Evolutionary conservation across 2,888 invertebrate genomes (phyloP), one percentile per base, ranked within the genome.

Genomic region (Yponomeuta malinellus): DNA sequence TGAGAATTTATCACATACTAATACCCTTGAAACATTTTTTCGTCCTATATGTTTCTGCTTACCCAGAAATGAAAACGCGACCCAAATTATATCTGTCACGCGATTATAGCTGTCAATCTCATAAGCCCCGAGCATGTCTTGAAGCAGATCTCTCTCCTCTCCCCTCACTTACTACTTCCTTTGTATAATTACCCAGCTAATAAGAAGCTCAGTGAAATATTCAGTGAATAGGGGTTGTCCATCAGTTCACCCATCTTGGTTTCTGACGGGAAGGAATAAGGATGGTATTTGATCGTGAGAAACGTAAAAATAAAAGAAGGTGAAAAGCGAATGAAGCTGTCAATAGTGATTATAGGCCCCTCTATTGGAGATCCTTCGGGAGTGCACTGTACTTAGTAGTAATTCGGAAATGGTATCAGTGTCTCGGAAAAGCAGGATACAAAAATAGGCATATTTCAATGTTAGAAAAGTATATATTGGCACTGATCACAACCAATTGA

Each of bases 111-210:
- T 68, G 68, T 72, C 70, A 68, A 23, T 29, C 48, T 65, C 4
- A 43, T 52, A 59, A 52, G 43, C 29, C 43, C 65, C 31, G 23
- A 66, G 69, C 68, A 12, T 10, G 12, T 69, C 52, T 64, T 37
- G 31, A 43, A 52, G 23, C 15, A 63, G 68, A 48, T 29, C 52
- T 65, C 10, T 52, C 10, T 65, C 37, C 52, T 69, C 63, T 71
- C 71, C 63, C 71, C 15, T 10, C 78, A 78, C 78, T 77, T 76
- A 80, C 79, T 80, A 87, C 88, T 87, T 90, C 87, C 89, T 88
- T 83, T 83, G 86, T 86, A 89, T 90, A 90, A 89, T 91, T 90
- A 91, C 86, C 81, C 74, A 74, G 82, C 84, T 88, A 89, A 90
- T 89, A 89, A 88, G 87, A 83, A 84, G 81, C 83, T 78, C 81